These are phyloP conservation scores for Acanthosepion pharaonis DNA, from an alignment of 2,888 invertebrate species.

Conservation along the genomic window DNA sequence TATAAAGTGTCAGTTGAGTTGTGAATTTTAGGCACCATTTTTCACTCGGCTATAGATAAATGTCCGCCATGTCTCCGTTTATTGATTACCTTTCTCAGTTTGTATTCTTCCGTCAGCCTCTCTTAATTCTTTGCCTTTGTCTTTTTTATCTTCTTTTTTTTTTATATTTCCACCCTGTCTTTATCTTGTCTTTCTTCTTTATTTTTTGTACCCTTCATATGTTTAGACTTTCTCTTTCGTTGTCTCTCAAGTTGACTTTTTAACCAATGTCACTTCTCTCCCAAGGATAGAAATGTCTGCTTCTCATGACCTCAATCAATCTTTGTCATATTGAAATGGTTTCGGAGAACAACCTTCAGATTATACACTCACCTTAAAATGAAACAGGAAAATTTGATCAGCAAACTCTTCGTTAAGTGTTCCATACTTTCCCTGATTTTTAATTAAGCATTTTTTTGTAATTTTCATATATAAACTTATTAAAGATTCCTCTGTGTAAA, in stretches of 20 bases:
- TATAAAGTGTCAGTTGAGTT: slow-evolving; percentile 33
- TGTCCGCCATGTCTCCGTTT: not conserved
- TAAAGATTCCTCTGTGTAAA: not conserved
- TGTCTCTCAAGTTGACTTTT: not conserved
- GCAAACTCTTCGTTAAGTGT: not conserved
- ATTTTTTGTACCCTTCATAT: not conserved
- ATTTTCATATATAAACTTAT: not conserved
- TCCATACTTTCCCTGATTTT: not conserved
- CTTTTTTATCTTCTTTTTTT: too few relatives aligned
- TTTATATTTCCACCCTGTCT: too few relatives aligned
- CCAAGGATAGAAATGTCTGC: not conserved
- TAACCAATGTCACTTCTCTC: not conserved
- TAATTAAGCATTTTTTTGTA: not conserved
- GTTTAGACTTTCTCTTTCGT: not conserved
- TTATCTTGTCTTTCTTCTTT: not conserved
- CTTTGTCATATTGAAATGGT: not conserved
- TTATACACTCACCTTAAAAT: not conserved
- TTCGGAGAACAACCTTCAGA: not conserved
- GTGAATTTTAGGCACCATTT: slow-evolving; percentile 33
- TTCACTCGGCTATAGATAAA: not conserved
- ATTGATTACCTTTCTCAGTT: not conserved
- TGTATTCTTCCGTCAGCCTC: too few relatives aligned
- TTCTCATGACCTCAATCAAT: not conserved
- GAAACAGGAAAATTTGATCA: not conserved
- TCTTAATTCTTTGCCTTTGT: too few relatives aligned